phyloP scores from a whole-genome alignment of 2,113 vertebrate species.

The Tetrao urogallus region DNA sequence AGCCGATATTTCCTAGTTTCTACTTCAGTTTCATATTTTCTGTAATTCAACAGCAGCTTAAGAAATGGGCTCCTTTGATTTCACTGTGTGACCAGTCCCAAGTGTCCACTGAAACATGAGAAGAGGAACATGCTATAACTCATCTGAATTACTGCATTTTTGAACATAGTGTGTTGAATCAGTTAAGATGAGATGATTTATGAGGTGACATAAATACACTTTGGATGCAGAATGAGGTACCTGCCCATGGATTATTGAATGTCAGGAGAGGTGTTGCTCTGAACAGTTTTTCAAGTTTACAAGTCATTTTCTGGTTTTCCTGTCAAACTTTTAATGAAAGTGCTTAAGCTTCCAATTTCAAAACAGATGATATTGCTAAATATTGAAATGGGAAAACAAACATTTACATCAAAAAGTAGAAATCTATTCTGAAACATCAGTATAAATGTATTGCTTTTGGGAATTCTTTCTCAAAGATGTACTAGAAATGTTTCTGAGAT shows the following conservation, averaged over 20 bases:
- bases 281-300: not conserved
- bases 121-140: slow-evolving; percentile 22
- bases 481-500: not conserved
- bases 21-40: slow-evolving; percentile 2
- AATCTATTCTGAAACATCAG: not conserved
- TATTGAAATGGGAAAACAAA: not conserved
- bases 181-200: not conserved
- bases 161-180: not conserved
- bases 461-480: not conserved
- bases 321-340: not conserved
- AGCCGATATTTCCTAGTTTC: not conserved
- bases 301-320: not conserved
- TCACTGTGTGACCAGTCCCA: not conserved
- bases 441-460: not conserved
- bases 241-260: not conserved
- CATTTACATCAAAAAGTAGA: not conserved
- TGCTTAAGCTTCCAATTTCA: not conserved
- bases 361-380: not conserved
- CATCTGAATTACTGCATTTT: slow-evolving; percentile 6
- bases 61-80: not conserved
- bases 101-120: not conserved
- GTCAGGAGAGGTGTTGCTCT: not conserved
- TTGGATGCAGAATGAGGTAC: not conserved
- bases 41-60: not conserved
- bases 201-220: not conserved